phyloP scores from a whole-genome alignment of 2,113 vertebrate genomes.

The Anser brachyrhynchus region DNA sequence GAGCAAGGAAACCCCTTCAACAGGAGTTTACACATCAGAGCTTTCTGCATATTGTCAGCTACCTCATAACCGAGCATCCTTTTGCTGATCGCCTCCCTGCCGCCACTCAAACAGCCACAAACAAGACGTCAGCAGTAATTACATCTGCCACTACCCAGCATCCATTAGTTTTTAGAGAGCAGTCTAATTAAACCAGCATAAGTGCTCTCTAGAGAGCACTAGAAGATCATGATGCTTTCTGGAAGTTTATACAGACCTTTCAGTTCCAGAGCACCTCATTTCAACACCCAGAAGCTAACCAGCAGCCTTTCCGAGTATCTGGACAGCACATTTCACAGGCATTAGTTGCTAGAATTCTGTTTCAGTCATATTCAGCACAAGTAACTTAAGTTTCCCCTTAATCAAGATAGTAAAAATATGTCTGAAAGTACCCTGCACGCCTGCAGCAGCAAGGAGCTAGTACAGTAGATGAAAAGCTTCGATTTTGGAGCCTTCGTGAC shows the following conservation, averaged over 20 bases:
- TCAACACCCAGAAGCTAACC: not conserved
- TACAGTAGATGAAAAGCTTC: not conserved
- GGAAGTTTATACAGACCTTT: not conserved
- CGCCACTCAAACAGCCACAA: not conserved
- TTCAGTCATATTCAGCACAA: not conserved
- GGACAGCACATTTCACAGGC: not conserved
- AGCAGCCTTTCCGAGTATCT: not conserved
- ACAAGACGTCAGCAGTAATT: conserved; percentile 2
- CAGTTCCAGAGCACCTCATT: not conserved
- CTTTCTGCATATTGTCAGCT: not conserved
- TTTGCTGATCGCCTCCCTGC: not conserved
- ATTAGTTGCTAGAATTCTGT: not conserved
- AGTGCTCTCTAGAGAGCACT: not conserved
- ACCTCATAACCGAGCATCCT: not conserved
- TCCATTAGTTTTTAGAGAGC: not conserved
- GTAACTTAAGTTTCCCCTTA: not conserved
- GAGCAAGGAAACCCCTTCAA: not conserved
- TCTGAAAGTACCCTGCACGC: not conserved
- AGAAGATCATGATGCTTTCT: not conserved
- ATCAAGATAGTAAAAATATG: not conserved
- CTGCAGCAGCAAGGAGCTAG: not conserved
- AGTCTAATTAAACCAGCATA: conserved; percentile 20
- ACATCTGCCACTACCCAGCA: not conserved
- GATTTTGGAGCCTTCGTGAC: not conserved
- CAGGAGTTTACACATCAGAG: not conserved